These are phyloP conservation scores for Triops cancriformis DNA, from an alignment of 1,140 invertebrate species.

Conservation along the genomic window DNA sequence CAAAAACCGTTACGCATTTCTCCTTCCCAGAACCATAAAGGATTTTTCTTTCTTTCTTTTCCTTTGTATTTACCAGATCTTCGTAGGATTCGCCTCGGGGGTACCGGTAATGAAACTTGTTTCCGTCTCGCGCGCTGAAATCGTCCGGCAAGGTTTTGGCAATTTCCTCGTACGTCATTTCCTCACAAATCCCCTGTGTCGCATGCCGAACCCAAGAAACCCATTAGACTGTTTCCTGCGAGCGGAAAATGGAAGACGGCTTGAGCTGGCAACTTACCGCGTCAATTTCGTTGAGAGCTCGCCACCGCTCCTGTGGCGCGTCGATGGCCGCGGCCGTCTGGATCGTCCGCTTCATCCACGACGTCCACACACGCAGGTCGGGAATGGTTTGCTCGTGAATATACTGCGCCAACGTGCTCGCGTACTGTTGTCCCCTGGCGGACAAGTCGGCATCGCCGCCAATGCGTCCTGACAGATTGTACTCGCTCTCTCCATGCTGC, in stretches of 20 bases:
- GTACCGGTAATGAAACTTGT: slow-evolving; percentile 98
- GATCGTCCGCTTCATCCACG: slow-evolving; percentile 89
- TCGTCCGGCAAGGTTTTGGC: slow-evolving; percentile 88
- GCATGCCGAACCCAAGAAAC: too few relatives aligned
- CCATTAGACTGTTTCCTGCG: too few relatives aligned
- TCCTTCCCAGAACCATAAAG: too few relatives aligned
- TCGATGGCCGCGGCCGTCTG: slow-evolving; percentile 86
- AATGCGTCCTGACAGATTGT: slow-evolving; percentile 89
- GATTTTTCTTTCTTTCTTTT: slow-evolving; percentile 50
- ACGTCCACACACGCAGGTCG: slow-evolving; percentile 93
- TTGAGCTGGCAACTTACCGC: too few relatives aligned
- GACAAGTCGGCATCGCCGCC: slow-evolving; percentile 90
- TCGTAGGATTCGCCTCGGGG: slow-evolving; percentile 86
- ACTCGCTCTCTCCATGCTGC: slow-evolving; percentile 89
- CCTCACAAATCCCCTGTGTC: slow-evolving; percentile 98
- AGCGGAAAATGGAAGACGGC: too few relatives aligned
- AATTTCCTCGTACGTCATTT: slow-evolving; percentile 99
- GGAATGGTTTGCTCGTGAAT: slow-evolving; percentile 81
- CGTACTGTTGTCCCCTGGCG: slow-evolving; percentile 70
- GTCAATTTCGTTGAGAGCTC: slow-evolving; percentile 98
- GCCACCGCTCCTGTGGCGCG: slow-evolving; percentile 94
- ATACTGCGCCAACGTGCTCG: slow-evolving; percentile 67
- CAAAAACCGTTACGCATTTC: too few relatives aligned
- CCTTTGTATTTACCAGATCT: slow-evolving; percentile 52
- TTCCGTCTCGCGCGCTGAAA: slow-evolving; percentile 87